phyloP scores from a whole-genome alignment of 2,888 invertebrate genomes.

The Leptopterna dolabrata region DNA sequence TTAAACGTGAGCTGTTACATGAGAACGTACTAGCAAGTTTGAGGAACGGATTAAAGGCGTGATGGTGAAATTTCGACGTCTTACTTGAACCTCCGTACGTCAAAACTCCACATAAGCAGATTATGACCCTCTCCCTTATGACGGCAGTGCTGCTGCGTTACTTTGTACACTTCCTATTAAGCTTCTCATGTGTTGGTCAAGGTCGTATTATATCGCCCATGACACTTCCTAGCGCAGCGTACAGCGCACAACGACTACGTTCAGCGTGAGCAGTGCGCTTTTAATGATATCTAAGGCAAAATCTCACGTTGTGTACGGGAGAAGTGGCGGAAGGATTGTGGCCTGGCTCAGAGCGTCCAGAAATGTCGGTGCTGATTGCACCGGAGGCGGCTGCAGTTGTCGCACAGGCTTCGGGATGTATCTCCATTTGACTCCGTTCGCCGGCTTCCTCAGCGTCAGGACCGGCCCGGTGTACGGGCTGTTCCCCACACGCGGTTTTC shows the following conservation, averaged over 20 bases:
- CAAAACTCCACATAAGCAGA: no score
- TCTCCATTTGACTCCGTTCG: slow-evolving; percentile 30
- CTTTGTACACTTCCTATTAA: no score
- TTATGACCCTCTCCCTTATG: no score
- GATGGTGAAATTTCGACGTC: no score
- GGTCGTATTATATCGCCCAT: not conserved
- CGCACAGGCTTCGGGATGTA: slow-evolving; percentile 17
- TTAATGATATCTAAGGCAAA: not conserved
- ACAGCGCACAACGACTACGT: not conserved
- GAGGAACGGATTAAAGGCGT: no score
- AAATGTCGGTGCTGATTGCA: not conserved
- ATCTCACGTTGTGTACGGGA: slow-evolving; percentile 21
- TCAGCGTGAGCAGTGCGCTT: not conserved
- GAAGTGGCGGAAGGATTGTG: not conserved
- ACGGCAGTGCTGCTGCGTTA: no score
- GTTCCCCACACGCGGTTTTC: not conserved
- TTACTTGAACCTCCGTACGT: no score
- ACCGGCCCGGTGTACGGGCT: not conserved
- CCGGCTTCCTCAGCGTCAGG: slow-evolving; percentile 6
- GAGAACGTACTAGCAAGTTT: no score
- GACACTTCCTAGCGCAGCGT: no score
- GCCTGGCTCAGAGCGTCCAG: not conserved
- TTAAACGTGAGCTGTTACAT: no score
- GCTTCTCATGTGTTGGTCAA: no score
- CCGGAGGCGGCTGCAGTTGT: not conserved